Evolutionary conservation across 2,797 vertebrate species (phyloP), one percentile per base, ranked within the genome.

Genomic region (Steatocranus sp.): DNA sequence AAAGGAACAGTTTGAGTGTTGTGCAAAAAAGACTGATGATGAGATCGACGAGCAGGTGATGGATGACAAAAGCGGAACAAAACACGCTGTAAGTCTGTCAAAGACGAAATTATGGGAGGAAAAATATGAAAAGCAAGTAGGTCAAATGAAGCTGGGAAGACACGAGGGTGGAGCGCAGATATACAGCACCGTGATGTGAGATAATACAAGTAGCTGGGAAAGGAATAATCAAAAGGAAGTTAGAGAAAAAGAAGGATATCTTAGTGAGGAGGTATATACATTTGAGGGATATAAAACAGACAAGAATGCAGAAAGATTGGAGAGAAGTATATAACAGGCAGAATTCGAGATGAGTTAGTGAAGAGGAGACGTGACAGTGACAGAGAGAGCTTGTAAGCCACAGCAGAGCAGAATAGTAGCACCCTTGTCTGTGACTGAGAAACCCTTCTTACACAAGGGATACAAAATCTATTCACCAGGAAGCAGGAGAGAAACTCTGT

Each of bases 291-390:
- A 66, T 6, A 12, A 61, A 38, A 50, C n/a, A 53, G 36, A 56
- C 23, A 43, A 15, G 17, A 50, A 75, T 30, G 20, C 34, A 54
- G 50, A 48, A 34, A 56, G 76, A 43, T 79, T 6, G 73, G 17
- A 30, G 20, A 58, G 43, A 61, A 61, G 77, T 14, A 5, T 58
- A 58, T 38, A 68, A 56, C 23, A 56, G 36, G 75, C 20, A 54
- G 41, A 87, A 79, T 80, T 79, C 41, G 76, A 80, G 30, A 50
- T 30, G 80, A 85, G 63, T 73, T 76, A 25, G 63, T 56, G 79
- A 38, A 41, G 20, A 38, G 93, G 8, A 95, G 96, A 87, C 92
- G 93, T 75, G 95, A 94, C 89, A 95, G 96, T 96, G 90, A 83
- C 79, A 91, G 25, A 54, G 15, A 70, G 23, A 77, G 83, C 87